Base-by-base conservation (phyloP, 2,113 vertebrate species). In the Benitochromis conjunctus region DNA sequence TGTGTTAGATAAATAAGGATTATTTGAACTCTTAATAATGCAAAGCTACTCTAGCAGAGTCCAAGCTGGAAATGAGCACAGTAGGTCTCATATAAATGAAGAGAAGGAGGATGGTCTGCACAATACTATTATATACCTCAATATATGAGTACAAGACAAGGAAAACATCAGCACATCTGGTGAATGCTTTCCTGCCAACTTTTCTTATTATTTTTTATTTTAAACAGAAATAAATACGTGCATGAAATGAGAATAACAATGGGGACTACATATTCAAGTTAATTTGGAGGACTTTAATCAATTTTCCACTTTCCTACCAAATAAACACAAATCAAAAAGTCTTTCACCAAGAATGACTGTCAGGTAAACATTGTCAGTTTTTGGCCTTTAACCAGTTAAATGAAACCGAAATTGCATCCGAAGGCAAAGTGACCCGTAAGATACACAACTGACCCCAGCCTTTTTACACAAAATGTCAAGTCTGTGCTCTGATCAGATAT, bases 331-430 rank as follows among this genome's bases (percentile, higher is more conserved):
- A 87, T 80, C 38, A 64, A 19, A 9, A 29, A 89, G 54, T 74
- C 57, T 64, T 64, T 38, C 82, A 51, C 13, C 19, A 43, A 60
- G 19, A 43, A 55, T 91, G 93, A 94, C 83, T 94, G 82, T 80
- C 87, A 90, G 62, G 86, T 86, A 88, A 92, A 91, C 79, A 83
- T 69, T 87, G 87, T 83, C 71, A 43, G 82, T 87, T 71, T 89
- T 69, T 86, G 80, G 92, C 83, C 88, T 88, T 34, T 89, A 80
- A 94, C 89, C 91, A 51, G 9, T 78, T 5, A 9, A 38, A 13
- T 82, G 86, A 86, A 89, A 84, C 62, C 19, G 43, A 46, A 92
- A 89, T 89, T 56, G 55, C 53, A 83, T 57, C 86, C 64, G 21
- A 26, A 77, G 60, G 91, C 89, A 80, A 79, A 78, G 19, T 85